phyloP scores from a whole-genome alignment of 2,888 invertebrate species.

The Malachius bipustulatus region DNA sequence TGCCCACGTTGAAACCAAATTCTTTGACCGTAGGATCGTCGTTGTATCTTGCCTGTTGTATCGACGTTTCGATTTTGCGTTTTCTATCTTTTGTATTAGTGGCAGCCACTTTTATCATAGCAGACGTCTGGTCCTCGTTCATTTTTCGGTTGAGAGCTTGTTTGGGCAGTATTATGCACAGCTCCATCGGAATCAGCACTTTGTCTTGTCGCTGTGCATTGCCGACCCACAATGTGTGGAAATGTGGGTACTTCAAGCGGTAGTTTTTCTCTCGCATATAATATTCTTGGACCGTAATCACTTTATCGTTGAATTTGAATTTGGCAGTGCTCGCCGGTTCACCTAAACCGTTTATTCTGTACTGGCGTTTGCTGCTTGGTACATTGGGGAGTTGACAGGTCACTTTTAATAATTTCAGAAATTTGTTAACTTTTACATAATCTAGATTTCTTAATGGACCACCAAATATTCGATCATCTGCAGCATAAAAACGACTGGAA shows the following conservation, averaged over 20 bases:
- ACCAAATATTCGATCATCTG: slow-evolving; percentile 6
- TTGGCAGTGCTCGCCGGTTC: slow-evolving; percentile 29
- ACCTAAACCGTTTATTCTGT: slow-evolving; percentile 38
- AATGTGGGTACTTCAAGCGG: slow-evolving; percentile 46
- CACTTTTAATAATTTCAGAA: slow-evolving; percentile 32
- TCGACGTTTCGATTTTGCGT: slow-evolving; percentile 61
- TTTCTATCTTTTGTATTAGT: slow-evolving; percentile 66
- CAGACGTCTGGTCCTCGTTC: slow-evolving; percentile 68
- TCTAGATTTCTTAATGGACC: slow-evolving; percentile 16
- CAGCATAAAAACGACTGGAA: slow-evolving; percentile 8
- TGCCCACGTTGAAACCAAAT: slow-evolving; percentile 70
- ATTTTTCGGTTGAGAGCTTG: slow-evolving; percentile 70
- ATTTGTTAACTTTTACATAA: slow-evolving; percentile 16
- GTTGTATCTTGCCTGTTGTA: slow-evolving; percentile 30
- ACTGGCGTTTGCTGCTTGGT: slow-evolving; percentile 34
- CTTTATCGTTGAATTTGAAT: slow-evolving; percentile 30
- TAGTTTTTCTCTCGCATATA: slow-evolving; percentile 32
- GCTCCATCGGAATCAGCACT: slow-evolving; percentile 73
- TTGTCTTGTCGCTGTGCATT: slow-evolving; percentile 39
- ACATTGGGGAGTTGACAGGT: slow-evolving; percentile 38
- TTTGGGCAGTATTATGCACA: slow-evolving; percentile 64
- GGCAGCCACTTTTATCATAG: slow-evolving; percentile 81
- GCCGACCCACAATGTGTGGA: slow-evolving; percentile 70
- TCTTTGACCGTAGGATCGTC: slow-evolving; percentile 49
- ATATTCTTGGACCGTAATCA: slow-evolving; percentile 40